phyloP scores from a whole-genome alignment of 1,140 invertebrate species.

The Plectrocnemia conspersa region DNA sequence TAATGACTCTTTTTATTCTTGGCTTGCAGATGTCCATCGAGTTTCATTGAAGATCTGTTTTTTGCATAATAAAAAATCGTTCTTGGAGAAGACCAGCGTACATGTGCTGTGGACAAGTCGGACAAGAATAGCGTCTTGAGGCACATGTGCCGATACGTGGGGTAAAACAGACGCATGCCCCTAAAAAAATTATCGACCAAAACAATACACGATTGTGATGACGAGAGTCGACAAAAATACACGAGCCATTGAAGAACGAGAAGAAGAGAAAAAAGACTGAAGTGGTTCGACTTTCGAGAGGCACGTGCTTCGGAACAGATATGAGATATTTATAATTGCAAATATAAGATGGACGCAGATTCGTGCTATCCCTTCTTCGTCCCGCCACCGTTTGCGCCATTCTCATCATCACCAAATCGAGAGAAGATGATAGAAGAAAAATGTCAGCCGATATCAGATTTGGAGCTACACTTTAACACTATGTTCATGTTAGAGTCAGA shows the following conservation, averaged over 20 bases:
- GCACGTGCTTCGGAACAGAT: not conserved
- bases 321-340: not conserved
- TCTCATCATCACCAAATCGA: constrained; percentile 11
- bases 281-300: not conserved
- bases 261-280: not conserved
- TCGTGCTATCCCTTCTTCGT: constrained; percentile 26
- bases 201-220: constrained; percentile 15
- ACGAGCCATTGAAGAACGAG: constrained; percentile 8
- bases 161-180: constrained; percentile 8
- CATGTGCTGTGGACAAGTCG: constrained; percentile 17
- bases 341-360: constrained; percentile 27
- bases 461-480: constrained; percentile 34
- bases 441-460: constrained; percentile 27
- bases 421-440: constrained; percentile 22
- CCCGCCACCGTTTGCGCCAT: constrained; percentile 26
- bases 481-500: constrained; percentile 33
- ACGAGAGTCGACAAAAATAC: constrained; percentile 7
- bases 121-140: constrained; percentile 15
- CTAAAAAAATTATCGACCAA: constrained; percentile 17
- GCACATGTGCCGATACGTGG: constrained; percentile 21
- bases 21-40: constrained; percentile 11
- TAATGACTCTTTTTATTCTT: constrained; percentile 16
- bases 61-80: not conserved
- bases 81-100: not conserved
- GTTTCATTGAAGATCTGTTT: constrained; percentile 18